phyloP scores from a whole-genome alignment of 1,140 invertebrate genomes.

The Myzus persicae region DNA sequence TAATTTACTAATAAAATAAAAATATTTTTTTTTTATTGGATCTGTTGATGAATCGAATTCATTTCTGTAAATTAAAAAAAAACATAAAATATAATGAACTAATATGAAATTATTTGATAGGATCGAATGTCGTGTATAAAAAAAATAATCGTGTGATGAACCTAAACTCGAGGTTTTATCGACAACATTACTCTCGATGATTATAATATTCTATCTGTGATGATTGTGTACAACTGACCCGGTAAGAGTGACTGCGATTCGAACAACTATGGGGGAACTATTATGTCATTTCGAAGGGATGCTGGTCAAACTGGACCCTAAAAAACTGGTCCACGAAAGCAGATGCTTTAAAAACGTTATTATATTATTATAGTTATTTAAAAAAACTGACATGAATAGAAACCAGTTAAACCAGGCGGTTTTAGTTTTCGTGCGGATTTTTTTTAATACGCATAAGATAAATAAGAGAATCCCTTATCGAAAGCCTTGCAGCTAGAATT shows the following conservation, averaged over 20 bases:
- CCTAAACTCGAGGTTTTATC: too few relatives aligned
- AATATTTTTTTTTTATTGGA: background rate
- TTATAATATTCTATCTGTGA: background rate
- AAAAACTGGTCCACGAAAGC: constrained; percentile 56
- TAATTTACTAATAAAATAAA: background rate
- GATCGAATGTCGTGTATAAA: background rate
- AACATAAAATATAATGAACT: background rate
- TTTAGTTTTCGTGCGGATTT: background rate
- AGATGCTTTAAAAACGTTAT: constrained; percentile 50
- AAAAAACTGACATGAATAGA: constrained; percentile 45
- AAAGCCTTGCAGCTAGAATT: background rate
- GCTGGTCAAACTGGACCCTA: constrained; percentile 57
- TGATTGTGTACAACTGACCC: background rate
- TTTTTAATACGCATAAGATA: background rate
- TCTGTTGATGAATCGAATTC: background rate
- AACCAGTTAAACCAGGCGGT: constrained; percentile 56
- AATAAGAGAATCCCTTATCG: background rate
- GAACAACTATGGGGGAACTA: background rate
- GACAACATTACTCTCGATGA: background rate
- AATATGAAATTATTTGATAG: background rate
- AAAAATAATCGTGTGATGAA: background rate
- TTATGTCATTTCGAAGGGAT: constrained; percentile 40
- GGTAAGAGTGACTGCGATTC: background rate
- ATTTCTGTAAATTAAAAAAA: background rate
- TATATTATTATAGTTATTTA: constrained; percentile 36